phyloP scores from a whole-genome alignment of 2,888 invertebrate genomes.

The Lymantria monacha region DNA sequence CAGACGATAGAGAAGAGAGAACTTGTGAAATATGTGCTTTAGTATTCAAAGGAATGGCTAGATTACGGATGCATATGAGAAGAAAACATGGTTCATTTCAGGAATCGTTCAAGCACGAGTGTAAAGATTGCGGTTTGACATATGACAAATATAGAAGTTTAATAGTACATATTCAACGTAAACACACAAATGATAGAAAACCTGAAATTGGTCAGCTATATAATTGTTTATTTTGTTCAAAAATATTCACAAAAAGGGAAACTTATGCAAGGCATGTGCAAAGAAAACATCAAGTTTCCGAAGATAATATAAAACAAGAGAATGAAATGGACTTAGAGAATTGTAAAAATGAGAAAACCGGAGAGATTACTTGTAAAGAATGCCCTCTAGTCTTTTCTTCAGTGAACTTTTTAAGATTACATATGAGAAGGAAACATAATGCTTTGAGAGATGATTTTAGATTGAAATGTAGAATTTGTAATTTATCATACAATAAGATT shows the following conservation, averaged over 20 bases:
- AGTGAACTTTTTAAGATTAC: slow-evolving; percentile 62
- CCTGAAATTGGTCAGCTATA: slow-evolving; percentile 54
- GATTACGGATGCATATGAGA: slow-evolving; percentile 71
- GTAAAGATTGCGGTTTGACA: slow-evolving; percentile 63
- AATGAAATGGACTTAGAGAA: slow-evolving; percentile 35
- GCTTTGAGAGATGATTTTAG: slow-evolving; percentile 62
- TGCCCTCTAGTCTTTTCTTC: slow-evolving; percentile 70
- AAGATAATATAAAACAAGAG: slow-evolving; percentile 22
- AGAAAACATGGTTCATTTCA: slow-evolving; percentile 65
- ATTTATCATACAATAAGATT: slow-evolving; percentile 72
- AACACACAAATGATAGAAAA: slow-evolving; percentile 51
- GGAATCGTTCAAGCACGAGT: slow-evolving; percentile 62
- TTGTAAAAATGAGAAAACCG: slow-evolving; percentile 53
- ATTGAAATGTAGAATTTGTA: slow-evolving; percentile 68
- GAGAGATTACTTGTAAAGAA: slow-evolving; percentile 64
- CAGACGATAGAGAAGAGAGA: slow-evolving; percentile 57
- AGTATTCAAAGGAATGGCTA: slow-evolving; percentile 65
- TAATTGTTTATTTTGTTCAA: slow-evolving; percentile 67
- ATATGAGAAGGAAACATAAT: slow-evolving; percentile 72
- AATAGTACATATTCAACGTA: slow-evolving; percentile 63
- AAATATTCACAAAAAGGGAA: slow-evolving; percentile 64
- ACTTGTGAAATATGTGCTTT: slow-evolving; percentile 70
- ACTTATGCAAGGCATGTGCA: slow-evolving; percentile 70
- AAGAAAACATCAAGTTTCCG: slow-evolving; percentile 60
- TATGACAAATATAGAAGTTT: slow-evolving; percentile 71